phyloP scores from a whole-genome alignment of 2,797 vertebrate genomes.

The Emys orbicularis region DNA sequence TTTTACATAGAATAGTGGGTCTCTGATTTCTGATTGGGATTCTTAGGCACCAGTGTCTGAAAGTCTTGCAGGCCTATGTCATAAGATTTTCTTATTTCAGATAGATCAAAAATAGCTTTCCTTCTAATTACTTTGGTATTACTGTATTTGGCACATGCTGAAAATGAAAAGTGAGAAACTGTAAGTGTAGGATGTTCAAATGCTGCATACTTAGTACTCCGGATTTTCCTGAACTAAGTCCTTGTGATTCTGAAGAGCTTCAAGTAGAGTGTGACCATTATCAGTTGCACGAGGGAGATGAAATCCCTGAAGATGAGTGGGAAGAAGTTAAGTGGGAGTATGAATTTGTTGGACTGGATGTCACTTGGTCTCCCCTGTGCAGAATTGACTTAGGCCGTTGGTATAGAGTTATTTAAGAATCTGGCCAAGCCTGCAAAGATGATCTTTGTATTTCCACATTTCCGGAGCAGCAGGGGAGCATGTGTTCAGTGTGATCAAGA shows the following conservation, averaged over 20 bases:
- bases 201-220: no score
- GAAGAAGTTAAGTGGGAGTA: neutral
- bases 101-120: neutral
- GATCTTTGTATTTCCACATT: neutral
- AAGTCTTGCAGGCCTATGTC: neutral
- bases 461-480: neutral
- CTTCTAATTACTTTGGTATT: neutral
- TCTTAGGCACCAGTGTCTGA: neutral
- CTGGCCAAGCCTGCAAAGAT: neutral
- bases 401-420: neutral
- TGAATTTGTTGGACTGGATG: neutral
- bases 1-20: neutral
- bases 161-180: neutral
- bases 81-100: neutral
- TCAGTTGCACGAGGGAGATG: neutral
- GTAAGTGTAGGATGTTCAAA: neutral
- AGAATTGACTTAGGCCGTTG: neutral
- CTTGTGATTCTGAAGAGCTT: neutral
- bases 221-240: neutral
- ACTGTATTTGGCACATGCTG: neutral
- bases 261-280: neutral
- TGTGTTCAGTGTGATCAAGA: neutral
- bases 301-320: neutral
- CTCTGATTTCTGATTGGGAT: neutral
- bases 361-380: neutral